Evolutionary conservation across 2,113 vertebrate species (phyloP), one percentile per base, ranked within the genome.

Genomic region (Tachuris rubrigastra): DNA sequence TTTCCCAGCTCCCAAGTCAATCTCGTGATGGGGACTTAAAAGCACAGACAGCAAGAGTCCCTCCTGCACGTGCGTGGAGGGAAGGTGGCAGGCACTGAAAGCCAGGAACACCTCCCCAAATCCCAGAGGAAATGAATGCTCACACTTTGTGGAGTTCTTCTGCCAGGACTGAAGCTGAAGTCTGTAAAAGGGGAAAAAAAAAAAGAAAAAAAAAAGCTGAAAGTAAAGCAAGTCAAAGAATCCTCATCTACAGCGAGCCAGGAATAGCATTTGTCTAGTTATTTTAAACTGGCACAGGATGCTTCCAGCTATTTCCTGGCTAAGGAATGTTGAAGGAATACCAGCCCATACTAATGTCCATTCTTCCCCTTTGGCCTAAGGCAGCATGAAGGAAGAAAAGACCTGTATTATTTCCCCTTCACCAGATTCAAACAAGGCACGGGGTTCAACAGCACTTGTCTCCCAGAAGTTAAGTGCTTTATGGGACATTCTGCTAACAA

Each of bases 81-180:
- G 74, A 58, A 66, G 65, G 59, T 6, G 49, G 46, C 22, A 30
- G 6, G 9, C 28, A 30, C 18, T 52, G 47, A 62, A 30, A 71
- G 22, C 24, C 60, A 66, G 31, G 13, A 63, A 75, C 56, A 62
- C 41, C 52, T 68, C 87, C 87, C 76, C 84, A 72, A 4, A 94
- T 28, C 95, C 83, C 52, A 86, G 39, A 60, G 55, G 81, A 95
- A 98, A 97, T 9, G 59, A 85, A 93, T 75, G 93, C 99, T 99
- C 98, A 99, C 99, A 99, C 98, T 98, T 99, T 99, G 96, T 99
- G 99, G 69, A 99, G 98, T 94, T 99, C 99, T 93, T 99, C 99
- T 94, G 99, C 98, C 96, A 99, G 98, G 95, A 98, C 99, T 96
- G 98, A 98, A 95, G 98, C 98, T 1, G 98, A 98, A 52, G 96